Base-by-base conservation (phyloP, 2,888 invertebrate genomes). In the Ethmia dodecea region DNA sequence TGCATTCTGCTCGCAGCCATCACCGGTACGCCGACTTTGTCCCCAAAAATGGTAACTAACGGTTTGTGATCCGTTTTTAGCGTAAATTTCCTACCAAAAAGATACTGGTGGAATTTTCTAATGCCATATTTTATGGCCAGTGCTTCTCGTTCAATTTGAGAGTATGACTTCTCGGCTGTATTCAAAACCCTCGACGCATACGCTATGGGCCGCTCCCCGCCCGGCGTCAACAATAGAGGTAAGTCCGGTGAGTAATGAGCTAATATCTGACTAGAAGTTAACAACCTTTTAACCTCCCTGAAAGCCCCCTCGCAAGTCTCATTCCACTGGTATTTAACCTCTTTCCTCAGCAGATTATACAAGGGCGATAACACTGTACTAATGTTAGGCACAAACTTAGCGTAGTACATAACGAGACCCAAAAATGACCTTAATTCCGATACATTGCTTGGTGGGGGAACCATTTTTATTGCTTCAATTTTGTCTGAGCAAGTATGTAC, bases 401-500 rank as follows among this genome's bases (percentile, higher is more conserved):
- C 40, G 30, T 49, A 52, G 11, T 47, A 53, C 26, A 26, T 26
- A 3, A 26, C 26, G 3, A 26, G 9, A 3, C 26, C 26, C 8
- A 26, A 11, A 11, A 52, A 56, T 0, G 51, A 24, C 0, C 47
- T 14, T 9, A 51, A 15, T 15, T 55, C 50, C 0, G 42, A 28
- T 0, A 51, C 27, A 35, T 47, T 52, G 0, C 15, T 43, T 0
- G 43, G 45, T 5, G 31, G 18, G 1, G 43, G 25, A 0, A 27
- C 28, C 0, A 37, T 29, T 6, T 13, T 28, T 2, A 48, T 47
- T 3, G 45, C 47, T 1, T 37, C 13, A 5, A 51, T 14, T 22
- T 51, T 49, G 1, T 45, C 42, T 0, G 45, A 40, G 11, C 42
- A 46, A 1, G 44, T 51, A 10, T 45, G 45, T 5, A 50, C 38